phyloP scores from a whole-genome alignment of 2,888 invertebrate genomes.

The Lacanobia wlatinum region DNA sequence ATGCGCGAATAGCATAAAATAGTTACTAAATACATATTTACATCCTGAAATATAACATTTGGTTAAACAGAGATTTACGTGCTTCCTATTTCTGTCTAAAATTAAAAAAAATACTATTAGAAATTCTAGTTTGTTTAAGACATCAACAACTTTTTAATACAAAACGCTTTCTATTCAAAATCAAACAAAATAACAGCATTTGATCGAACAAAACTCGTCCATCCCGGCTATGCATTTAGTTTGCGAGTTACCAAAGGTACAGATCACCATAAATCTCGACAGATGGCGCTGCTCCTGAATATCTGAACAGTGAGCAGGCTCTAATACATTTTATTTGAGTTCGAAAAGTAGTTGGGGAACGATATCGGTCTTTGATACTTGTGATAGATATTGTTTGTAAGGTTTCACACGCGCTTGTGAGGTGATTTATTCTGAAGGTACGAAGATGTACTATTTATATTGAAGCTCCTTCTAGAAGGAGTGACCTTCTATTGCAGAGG shows the following conservation, averaged over 20 bases:
- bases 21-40: too few relatives aligned
- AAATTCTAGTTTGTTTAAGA: too few relatives aligned
- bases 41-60: too few relatives aligned
- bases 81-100: too few relatives aligned
- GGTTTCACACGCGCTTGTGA: neutral
- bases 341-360: constrained; percentile 47
- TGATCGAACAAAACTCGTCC: constrained; percentile 34
- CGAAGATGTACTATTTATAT: neutral
- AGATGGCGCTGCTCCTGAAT: constrained; percentile 72
- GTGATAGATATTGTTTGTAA: constrained; percentile 13
- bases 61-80: too few relatives aligned
- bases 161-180: neutral
- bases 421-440: neutral
- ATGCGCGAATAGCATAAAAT: too few relatives aligned
- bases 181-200: constrained; percentile 3
- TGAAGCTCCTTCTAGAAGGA: neutral
- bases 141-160: neutral
- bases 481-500: neutral
- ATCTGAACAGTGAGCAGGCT: constrained; percentile 66
- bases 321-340: constrained; percentile 57
- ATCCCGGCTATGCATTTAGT: constrained; percentile 64
- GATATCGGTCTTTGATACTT: constrained; percentile 23
- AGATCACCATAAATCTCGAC: constrained; percentile 80
- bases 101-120: too few relatives aligned
- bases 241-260: constrained; percentile 68